These are phyloP conservation scores for Babyrousa celebensis DNA, from an alignment of 2,797 vertebrate genomes.

Conservation along the genomic window DNA sequence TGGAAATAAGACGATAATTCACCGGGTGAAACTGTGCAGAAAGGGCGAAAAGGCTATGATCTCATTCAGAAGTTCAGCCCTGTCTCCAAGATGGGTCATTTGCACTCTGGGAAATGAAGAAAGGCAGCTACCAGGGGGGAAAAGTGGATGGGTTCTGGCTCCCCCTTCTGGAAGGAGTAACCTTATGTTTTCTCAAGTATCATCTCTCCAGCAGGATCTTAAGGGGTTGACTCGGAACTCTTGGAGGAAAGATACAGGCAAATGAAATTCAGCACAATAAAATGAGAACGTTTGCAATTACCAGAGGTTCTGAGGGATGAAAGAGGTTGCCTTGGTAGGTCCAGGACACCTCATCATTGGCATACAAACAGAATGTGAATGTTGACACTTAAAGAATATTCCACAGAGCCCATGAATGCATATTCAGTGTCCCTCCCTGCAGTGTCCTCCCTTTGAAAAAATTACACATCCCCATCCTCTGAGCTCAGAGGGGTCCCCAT, in stretches of 20 bases:
- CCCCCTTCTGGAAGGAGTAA: slow-evolving; percentile 14
- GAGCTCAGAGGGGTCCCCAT: neutral
- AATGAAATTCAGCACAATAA: neutral
- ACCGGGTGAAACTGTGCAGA: slow-evolving; percentile 86
- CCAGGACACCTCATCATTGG: neutral
- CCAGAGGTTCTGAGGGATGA: neutral
- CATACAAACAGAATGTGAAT: neutral
- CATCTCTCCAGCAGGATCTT: neutral
- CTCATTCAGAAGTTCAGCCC: slow-evolving; percentile 88
- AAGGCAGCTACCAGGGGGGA: slow-evolving; percentile 64
- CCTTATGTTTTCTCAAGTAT: neutral
- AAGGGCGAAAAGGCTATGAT: slow-evolving; percentile 87
- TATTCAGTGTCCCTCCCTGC: rapidly evolving
- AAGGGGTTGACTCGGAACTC: neutral
- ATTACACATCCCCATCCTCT: neutral
- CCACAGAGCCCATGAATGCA: neutral
- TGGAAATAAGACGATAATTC: slow-evolving; percentile 90
- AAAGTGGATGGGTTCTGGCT: slow-evolving; percentile 34
- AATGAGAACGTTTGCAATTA: neutral
- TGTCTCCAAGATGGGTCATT: slow-evolving; percentile 78
- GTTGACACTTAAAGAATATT: neutral
- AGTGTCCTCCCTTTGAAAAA: neutral
- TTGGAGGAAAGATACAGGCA: neutral
- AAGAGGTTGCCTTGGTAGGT: neutral
- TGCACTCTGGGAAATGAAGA: slow-evolving; percentile 79